Evolutionary conservation across 2,113 vertebrate species (phyloP), one percentile per base, ranked within the genome.

Genomic region (Ramphastos sulfuratus): DNA sequence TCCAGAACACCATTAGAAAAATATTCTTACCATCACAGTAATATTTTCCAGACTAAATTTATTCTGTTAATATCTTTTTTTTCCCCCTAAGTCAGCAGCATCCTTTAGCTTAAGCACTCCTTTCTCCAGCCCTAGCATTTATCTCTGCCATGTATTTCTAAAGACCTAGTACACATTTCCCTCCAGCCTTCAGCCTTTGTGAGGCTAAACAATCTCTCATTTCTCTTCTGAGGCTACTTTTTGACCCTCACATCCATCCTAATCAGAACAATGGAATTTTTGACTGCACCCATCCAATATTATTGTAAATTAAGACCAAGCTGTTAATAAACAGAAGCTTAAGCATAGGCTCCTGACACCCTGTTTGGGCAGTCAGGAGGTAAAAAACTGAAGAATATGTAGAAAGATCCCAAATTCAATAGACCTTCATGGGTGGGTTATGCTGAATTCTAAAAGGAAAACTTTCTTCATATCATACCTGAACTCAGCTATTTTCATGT

Each of bases 291-390:
- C 83, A 77, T 87, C 46, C 50, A 77, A 71, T 77, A 82, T 85
- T 67, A 70, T 6, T 82, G 54, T 82, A 78, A 79, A 89, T 93
- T 89, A 86, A 79, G 44, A 63, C 9, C 35, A 78, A 92, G 21
- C n/a, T 76, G n/a, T 84, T 92, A 94, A 82, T n/a, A 33, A 89
- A 82, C 28, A 90, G 61, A 75, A 84, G 71, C 24, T 91, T 66
- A 79, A 91, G 18, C 3, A 2, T 58, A 79, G 58, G 31, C 18
- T 87, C 3, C 3, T 92, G 48, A 79, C 82, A 58, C 39, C 72
- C 48, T 25, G 35, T 82, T 78, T 79, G 55, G 61, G 61, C 20
- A 72, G 27, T 12, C 39, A 76, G 44, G 59, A 84, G 17, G 31
- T 79, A 46, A 20, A 89, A 81, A 74, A 69, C 6, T 42, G 37